Percentiles rank a stretch among this genome's conserved stretches.
Evolutionary conservation across 2,113 vertebrate genomes (phyloP).

Genomic region (Hylia prasina): DNA sequence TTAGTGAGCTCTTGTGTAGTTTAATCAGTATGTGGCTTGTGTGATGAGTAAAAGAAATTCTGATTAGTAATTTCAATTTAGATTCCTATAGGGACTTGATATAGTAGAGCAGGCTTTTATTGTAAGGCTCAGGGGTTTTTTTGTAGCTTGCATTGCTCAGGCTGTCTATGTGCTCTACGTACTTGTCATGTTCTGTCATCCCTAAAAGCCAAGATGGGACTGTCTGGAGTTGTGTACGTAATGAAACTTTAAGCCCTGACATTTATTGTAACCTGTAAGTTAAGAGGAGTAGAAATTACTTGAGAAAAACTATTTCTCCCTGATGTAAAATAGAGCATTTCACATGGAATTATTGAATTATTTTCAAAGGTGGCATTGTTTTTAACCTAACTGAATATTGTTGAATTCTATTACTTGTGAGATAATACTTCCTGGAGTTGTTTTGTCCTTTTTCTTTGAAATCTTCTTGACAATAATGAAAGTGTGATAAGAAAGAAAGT

Average conservation of each 20-base stretch:
- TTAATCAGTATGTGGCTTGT: not conserved
- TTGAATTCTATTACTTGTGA: not conserved
- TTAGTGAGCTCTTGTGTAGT: not conserved
- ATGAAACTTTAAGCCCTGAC: not conserved
- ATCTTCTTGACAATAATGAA: not conserved
- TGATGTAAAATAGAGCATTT: not conserved
- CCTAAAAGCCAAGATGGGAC: not conserved
- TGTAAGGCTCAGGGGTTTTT: rapidly evolving
- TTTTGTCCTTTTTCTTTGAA: not conserved
- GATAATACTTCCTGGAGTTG: not conserved
- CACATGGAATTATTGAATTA: not conserved
- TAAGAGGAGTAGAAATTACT: not conserved
- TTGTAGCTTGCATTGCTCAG: not conserved
- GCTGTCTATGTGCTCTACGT: not conserved
- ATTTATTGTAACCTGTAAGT: not conserved
- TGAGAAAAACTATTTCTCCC: not conserved
- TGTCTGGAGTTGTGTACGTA: not conserved
- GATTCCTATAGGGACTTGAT: not conserved
- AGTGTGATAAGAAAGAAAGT: not conserved
- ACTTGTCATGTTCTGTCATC: not conserved
- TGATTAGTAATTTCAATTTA: not conserved
- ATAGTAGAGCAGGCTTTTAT: not conserved
- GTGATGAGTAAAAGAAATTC: not conserved
- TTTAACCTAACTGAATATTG: not conserved
- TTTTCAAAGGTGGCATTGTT: not conserved